Base-by-base conservation (phyloP, 2,888 invertebrate genomes). In the Andricus quercusramuli region DNA sequence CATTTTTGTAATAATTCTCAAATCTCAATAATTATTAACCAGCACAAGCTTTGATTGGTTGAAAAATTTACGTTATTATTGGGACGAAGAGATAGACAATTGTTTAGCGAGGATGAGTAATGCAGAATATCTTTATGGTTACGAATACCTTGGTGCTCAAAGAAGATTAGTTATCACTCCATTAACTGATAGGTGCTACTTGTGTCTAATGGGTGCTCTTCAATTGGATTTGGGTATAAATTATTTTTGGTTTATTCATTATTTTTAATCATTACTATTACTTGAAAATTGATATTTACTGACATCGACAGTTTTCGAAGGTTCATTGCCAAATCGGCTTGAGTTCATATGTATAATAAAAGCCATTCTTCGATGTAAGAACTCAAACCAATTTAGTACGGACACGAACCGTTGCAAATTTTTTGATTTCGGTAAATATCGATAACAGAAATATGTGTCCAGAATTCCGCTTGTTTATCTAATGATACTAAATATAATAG, bases 1-100 rank as follows among this genome's bases (percentile, higher is more conserved):
- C 13, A 41, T 2, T 41, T 41, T 41, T 41, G 11, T 13, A 13
- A 41, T 44, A 13, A 44, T 44, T 44, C 13, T 15, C 8, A 13
- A 44, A 44, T 15, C 44, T 11, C 13, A 44, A 44, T 56, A 51
- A 37, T 66, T 66, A 37, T 13, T 41, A 3, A n/a, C 13, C 92
- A 93, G 81, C 96, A 95, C 84, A 32, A 88, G 86, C 90, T 98
- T 98, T 91, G 97, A 98, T 89, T 98, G 98, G 98, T 93, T 97
- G 80, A 98, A 98, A 93, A 97, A 97, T 94, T 93, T 98, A 81
- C 95, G 98, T 1, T 98, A 98, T 91, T 98, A 98, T 90, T 98
- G 98, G 98, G 95, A 96, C 78, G 94, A 94, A 0, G 95, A 95
- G 37, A 94, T 96, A 0, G 97, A 98, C 86, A 96, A 96, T 88